Evolutionary conservation across 2,888 invertebrate genomes (phyloP).

Genomic region (Acleris literana): DNA sequence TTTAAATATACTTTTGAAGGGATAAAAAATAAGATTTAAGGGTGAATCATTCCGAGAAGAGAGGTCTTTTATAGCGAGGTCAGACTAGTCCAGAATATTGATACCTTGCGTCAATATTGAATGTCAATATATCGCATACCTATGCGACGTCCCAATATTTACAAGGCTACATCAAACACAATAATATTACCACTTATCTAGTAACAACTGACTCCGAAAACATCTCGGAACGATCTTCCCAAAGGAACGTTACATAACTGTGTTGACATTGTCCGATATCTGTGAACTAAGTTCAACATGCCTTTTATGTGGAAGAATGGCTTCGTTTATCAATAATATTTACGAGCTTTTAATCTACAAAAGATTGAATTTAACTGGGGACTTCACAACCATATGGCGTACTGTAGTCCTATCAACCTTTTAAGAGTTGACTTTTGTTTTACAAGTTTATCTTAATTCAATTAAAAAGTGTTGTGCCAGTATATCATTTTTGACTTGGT

Average conservation of each 20-base stretch:
- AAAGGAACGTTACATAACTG: constrained; percentile 56
- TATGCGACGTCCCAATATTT: constrained; percentile 76
- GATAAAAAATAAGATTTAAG: constrained; percentile 9
- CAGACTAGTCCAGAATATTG: constrained; percentile 63
- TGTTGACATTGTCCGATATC: constrained; percentile 68
- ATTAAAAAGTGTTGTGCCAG: no score
- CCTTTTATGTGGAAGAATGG: constrained; percentile 61
- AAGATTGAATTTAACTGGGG: constrained; percentile 56
- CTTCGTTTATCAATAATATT: constrained; percentile 62
- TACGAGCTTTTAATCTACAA: constrained; percentile 61
- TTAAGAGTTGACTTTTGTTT: constrained; percentile 10
- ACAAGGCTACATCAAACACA: constrained; percentile 75
- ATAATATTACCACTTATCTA: constrained; percentile 79
- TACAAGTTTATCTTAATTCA: neutral
- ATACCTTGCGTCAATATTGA: constrained; percentile 76
- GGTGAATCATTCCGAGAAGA: constrained; percentile 52
- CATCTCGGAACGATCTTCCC: constrained; percentile 65
- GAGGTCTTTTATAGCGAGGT: constrained; percentile 62
- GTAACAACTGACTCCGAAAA: constrained; percentile 73
- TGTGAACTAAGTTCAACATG: constrained; percentile 59
- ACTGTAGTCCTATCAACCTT: neutral
- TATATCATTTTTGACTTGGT: no score
- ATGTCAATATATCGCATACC: constrained; percentile 79
- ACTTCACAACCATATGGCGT: constrained; percentile 51
- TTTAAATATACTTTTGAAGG: neutral